Evolutionary conservation across 2,113 vertebrate species (phyloP).

Genomic region (Amblyornis subalaris): DNA sequence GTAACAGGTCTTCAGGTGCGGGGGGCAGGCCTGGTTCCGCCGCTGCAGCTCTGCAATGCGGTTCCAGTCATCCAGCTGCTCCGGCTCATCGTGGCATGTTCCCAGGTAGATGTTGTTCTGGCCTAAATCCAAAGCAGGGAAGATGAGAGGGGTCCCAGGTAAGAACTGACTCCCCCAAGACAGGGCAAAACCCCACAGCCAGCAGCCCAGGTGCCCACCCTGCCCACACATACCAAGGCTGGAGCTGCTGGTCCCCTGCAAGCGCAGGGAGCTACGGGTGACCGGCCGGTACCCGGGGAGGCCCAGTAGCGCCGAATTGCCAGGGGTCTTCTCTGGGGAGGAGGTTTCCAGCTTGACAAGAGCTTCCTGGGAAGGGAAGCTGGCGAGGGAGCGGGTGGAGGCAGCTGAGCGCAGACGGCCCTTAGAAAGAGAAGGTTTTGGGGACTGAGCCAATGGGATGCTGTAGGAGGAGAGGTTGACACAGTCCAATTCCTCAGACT

Average conservation of each 20-base stretch:
- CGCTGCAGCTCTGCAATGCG: slow-evolving; percentile 89
- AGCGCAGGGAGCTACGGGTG: slow-evolving; percentile 72
- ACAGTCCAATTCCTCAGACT: slow-evolving; percentile 38
- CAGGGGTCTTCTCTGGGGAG: slow-evolving; percentile 52
- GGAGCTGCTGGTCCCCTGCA: slow-evolving; percentile 49
- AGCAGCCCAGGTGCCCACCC: not conserved
- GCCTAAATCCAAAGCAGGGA: slow-evolving; percentile 2
- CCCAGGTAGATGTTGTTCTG: slow-evolving; percentile 72
- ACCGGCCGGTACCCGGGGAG: slow-evolving; percentile 88
- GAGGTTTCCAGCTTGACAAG: slow-evolving; percentile 28
- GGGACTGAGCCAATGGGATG: slow-evolving; percentile 66
- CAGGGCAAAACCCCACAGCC: not conserved
- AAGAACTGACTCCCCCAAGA: not conserved
- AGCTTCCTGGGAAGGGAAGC: slow-evolving; percentile 61
- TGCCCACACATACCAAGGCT: slow-evolving; percentile 53
- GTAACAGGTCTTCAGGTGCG: slow-evolving; percentile 92
- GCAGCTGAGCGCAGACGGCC: slow-evolving; percentile 41
- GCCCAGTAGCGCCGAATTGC: slow-evolving; percentile 72
- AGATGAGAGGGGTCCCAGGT: accelerated
- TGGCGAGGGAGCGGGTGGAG: slow-evolving; percentile 58
- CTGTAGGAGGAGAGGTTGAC: slow-evolving; percentile 76
- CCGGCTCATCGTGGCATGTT: slow-evolving; percentile 85
- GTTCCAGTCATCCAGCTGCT: slow-evolving; percentile 83
- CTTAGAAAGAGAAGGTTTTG: not conserved
- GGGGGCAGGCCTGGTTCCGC: slow-evolving; percentile 82